Percentiles rank a stretch among this genome's conserved stretches.
Evolutionary conservation across 2,113 vertebrate species (phyloP).

Genomic region (Callithrix jacchus): DNA sequence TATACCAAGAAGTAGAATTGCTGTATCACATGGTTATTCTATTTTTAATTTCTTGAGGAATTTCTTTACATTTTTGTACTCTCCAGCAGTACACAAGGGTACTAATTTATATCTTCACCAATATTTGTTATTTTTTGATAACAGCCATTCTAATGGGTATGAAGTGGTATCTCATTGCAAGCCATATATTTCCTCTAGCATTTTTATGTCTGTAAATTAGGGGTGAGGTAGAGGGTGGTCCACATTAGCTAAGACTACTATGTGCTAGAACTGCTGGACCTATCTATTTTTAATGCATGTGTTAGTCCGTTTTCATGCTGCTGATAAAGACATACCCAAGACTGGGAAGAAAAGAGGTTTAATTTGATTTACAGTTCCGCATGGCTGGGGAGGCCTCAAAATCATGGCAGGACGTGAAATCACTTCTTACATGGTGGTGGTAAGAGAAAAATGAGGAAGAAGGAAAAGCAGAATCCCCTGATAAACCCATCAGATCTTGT

Average conservation of each 20-base stretch:
- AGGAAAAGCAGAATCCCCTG: no score
- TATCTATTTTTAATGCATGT: slow-evolving; percentile 54
- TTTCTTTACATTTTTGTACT: background rate
- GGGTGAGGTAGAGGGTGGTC: background rate
- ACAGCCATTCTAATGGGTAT: background rate
- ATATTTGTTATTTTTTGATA: slow-evolving; percentile 18
- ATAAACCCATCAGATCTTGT: no score
- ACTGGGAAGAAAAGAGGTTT: no score
- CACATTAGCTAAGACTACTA: background rate
- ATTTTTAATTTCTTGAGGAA: slow-evolving; percentile 14
- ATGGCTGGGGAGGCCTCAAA: no score
- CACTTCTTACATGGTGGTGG: no score
- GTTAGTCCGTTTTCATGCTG: no score
- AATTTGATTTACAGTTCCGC: no score
- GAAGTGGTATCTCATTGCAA: slow-evolving; percentile 3
- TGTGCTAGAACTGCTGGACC: slow-evolving; percentile 13
- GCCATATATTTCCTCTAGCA: background rate
- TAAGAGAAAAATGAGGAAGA: no score
- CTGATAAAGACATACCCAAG: no score
- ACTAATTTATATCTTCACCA: background rate
- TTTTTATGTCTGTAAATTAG: slow-evolving; percentile 54
- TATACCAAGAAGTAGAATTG: background rate
- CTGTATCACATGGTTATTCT: background rate
- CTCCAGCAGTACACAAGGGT: background rate
- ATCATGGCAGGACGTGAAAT: no score